Evolutionary conservation across 2,888 invertebrate genomes (phyloP), one percentile per base, ranked within the genome.

Genomic region (Lysandra bellargus): DNA sequence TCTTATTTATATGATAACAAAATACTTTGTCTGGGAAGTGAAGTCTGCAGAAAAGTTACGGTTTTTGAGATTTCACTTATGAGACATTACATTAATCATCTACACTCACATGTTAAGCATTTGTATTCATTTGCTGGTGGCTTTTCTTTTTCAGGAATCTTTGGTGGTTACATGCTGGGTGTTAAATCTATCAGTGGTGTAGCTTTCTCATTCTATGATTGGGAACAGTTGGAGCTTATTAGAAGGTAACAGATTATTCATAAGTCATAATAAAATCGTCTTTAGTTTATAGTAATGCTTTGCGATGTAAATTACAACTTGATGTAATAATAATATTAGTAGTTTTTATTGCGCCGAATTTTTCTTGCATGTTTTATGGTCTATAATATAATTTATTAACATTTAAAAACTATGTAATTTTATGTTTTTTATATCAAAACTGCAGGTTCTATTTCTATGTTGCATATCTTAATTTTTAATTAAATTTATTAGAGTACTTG

Each of bases 171-270:
- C 88, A 96, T 99, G 93, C 94, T 99, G 81, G 98, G 99, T 1
- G 98, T 99, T 0, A 97, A 98, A 84, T 98, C 99, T 0, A 97
- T 98, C 14, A 98, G 98, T 76, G 99, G 99, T 0, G 95, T 99
- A 85, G 97, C 98, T 0, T 99, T 99, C 91, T 99, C 98, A 0
- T 99, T 99, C 91, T 99, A 98, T 87, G 99, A 99, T 88, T 99
- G 99, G 99, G 99, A 99, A 86, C 96, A 97, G 17, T 92, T 98
- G 81, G 98, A 98, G 83, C 95, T 99, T 78, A 96, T 99, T 61
- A 96, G 99, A 87, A 89, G 95, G 94, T 94, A 84, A 85, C 84
- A 4, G 14, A 17, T 80, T 49, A 57, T 44, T 17, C 17, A 5
- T 2, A 64, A 69, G 12, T 14, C 5, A 69, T 69, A 69, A 69